These are phyloP conservation scores for Neopelma chrysocephalum DNA, from an alignment of 2,797 vertebrate genomes.

Conservation along the genomic window DNA sequence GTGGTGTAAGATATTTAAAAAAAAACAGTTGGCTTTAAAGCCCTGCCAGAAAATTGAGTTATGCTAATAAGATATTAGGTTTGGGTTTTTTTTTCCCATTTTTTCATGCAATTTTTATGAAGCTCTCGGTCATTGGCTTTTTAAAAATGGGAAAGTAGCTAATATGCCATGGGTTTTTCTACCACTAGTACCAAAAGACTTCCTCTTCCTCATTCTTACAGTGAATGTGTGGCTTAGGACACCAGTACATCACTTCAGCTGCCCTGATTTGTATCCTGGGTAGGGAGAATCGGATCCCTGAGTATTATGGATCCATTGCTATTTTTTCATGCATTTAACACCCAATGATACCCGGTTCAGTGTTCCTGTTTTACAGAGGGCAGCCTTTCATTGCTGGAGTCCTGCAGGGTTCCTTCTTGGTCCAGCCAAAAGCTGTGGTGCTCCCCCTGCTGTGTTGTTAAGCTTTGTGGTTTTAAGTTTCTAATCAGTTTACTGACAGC, in stretches of 20 bases:
- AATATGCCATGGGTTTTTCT: not conserved
- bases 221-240: not conserved
- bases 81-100: not conserved
- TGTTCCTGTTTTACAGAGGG: not conserved
- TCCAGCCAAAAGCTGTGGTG: not conserved
- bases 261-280: not conserved
- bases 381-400: not conserved
- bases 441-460: not conserved
- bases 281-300: not conserved
- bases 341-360: accelerated
- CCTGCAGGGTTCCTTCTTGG: not conserved
- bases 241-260: accelerated
- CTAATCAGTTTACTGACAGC: not conserved
- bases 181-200: not conserved
- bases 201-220: not conserved
- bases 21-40: not conserved
- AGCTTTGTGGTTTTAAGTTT: not conserved
- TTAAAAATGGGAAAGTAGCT: not conserved
- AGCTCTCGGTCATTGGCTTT: not conserved
- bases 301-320: not conserved
- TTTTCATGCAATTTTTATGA: not conserved
- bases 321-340: not conserved
- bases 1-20: not conserved
- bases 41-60: not conserved
- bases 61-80: not conserved